Evolutionary conservation across 2,113 vertebrate species (phyloP).

Genomic region (Antechinus stuartii): DNA sequence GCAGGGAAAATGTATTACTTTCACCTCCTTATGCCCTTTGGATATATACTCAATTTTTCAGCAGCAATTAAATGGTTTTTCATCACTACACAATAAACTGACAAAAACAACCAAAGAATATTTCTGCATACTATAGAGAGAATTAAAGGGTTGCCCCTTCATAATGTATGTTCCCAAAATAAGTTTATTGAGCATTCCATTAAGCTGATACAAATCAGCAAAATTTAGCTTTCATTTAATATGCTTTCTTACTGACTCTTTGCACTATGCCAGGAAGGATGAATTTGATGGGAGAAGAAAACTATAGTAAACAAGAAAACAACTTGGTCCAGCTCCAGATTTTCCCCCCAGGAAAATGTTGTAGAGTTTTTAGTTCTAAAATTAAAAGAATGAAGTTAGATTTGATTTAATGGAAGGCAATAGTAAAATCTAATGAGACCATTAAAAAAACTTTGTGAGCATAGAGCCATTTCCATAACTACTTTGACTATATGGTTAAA

Average conservation of each 20-base stretch:
- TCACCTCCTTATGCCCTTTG: neutral
- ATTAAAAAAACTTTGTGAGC: neutral
- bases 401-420: neutral
- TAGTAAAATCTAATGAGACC: neutral
- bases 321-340: neutral
- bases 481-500: neutral
- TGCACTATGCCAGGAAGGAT: neutral
- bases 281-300: neutral
- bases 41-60: neutral
- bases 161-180: neutral
- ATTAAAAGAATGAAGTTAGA: neutral
- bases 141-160: neutral
- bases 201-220: neutral
- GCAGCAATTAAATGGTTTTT: neutral
- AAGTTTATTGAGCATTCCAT: neutral
- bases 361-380: neutral
- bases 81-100: neutral
- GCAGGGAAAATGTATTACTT: neutral
- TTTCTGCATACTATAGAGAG: neutral
- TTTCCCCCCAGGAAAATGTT: neutral
- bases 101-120: neutral
- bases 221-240: neutral
- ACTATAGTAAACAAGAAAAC: neutral
- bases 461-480: neutral
- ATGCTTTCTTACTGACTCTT: neutral